Conservation (phyloP, 2,797 vertebrate genomes). For the Pachyuromys duprasi region DNA sequence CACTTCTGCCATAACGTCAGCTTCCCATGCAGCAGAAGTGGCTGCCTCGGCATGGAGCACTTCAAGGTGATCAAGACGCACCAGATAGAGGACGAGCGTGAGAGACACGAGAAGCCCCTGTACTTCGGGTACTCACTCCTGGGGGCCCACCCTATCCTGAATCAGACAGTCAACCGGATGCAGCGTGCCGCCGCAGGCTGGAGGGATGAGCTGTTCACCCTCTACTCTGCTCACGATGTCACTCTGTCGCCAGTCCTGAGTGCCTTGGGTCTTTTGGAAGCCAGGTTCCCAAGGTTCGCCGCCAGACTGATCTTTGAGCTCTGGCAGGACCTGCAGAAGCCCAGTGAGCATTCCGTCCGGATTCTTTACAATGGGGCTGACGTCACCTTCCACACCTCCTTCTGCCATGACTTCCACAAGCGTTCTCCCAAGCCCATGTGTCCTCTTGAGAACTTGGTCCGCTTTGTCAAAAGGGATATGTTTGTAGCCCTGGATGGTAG, state of each 20-base stretch:
- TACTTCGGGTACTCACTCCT: conserved; percentile 94
- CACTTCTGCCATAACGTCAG: conserved; percentile 95
- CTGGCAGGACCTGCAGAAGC: conserved; percentile 92
- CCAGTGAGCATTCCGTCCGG: conserved; percentile 90
- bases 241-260: conserved; percentile 96
- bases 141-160: conserved; percentile 95
- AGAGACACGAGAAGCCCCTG: conserved; percentile 91
- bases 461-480: conserved; percentile 95
- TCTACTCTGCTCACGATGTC: conserved; percentile 97
- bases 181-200: conserved; percentile 89
- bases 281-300: conserved; percentile 95
- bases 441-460: conserved; percentile 94
- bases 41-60: conserved; percentile 93
- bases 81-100: conserved; percentile 95
- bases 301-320: conserved; percentile 97
- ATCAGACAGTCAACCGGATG: conserved; percentile 93
- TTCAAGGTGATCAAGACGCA: conserved; percentile 95
- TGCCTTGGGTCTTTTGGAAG: conserved; percentile 94
- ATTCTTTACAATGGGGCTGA: conserved; percentile 97
- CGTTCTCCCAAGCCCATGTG: conserved; percentile 91
- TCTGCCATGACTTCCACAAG: conserved; percentile 91
- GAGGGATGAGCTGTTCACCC: conserved; percentile 90
- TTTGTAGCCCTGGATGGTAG: conserved; percentile 93
- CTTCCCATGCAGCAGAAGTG: conserved; percentile 92
- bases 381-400: conserved; percentile 96